Percentiles rank a stretch among this genome's conserved stretches.
Evolutionary conservation across 2,888 invertebrate genomes (phyloP).

Genomic region (Diachrysia chrysitis): DNA sequence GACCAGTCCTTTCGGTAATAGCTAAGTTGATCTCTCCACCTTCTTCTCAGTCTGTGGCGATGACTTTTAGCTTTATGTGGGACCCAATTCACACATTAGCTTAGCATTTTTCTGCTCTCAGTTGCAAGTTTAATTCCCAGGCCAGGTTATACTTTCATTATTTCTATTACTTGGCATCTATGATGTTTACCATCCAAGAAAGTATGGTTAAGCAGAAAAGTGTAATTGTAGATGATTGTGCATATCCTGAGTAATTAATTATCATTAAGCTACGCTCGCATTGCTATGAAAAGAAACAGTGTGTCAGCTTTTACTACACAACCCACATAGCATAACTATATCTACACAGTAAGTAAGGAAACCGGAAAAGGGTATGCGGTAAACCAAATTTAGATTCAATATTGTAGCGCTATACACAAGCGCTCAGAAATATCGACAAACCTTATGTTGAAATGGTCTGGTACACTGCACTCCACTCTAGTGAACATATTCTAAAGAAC

Average conservation of each 20-base stretch:
- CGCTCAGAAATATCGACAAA: slow-evolving; percentile 6
- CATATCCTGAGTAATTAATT: not conserved
- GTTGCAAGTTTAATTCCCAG: not conserved
- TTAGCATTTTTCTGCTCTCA: not conserved
- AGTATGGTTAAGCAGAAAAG: not conserved
- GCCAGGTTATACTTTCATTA: not conserved
- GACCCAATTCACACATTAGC: too few relatives aligned
- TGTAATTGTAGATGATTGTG: not conserved
- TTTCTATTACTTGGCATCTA: not conserved
- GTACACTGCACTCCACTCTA: not conserved
- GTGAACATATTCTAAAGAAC: not conserved
- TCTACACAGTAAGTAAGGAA: slow-evolving; percentile 27
- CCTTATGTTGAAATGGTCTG: not conserved
- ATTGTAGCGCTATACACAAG: slow-evolving; percentile 19
- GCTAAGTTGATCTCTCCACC: too few relatives aligned
- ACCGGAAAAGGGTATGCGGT: slow-evolving; percentile 40
- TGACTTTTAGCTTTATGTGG: too few relatives aligned
- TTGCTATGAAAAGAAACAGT: not conserved
- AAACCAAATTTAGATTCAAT: slow-evolving; percentile 39
- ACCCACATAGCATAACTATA: slow-evolving; percentile 7
- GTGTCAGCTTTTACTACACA: not conserved
- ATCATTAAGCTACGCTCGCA: slow-evolving; percentile 1
- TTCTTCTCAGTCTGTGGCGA: too few relatives aligned
- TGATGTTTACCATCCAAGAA: not conserved
- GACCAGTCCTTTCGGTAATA: too few relatives aligned